These are phyloP conservation scores for Cacatua alba DNA, from an alignment of 2,113 vertebrate species.

Conservation along the genomic window DNA sequence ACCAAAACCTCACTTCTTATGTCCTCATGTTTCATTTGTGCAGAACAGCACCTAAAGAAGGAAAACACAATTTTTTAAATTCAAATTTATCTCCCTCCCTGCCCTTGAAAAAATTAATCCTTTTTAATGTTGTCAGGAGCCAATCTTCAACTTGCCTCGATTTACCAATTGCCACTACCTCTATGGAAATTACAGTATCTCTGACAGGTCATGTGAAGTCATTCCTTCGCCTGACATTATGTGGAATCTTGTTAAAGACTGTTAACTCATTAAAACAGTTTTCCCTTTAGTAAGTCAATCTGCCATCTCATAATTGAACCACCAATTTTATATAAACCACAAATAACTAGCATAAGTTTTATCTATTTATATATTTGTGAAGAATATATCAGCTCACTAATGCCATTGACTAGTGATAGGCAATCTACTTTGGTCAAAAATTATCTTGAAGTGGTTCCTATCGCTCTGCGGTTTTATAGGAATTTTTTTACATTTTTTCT, in stretches of 20 bases:
- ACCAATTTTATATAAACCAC: not conserved
- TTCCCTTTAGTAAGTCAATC: not conserved
- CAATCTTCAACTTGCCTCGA: not conserved
- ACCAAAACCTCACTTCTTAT: too few species aligned
- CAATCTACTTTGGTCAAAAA: not conserved
- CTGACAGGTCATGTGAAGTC: not conserved
- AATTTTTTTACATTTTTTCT: not conserved
- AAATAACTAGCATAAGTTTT: not conserved
- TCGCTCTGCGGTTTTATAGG: accelerated
- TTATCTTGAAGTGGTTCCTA: not conserved
- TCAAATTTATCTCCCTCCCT: not conserved
- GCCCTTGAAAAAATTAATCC: not conserved
- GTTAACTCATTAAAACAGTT: not conserved
- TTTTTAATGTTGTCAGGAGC: not conserved
- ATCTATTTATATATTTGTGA: not conserved
- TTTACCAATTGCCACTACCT: not conserved
- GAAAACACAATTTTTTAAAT: not conserved
- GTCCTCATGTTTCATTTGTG: too few species aligned
- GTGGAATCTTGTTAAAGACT: not conserved
- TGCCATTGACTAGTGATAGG: not conserved
- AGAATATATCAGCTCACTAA: not conserved
- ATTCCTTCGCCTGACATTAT: not conserved
- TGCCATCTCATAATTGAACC: not conserved
- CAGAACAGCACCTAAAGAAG: not conserved
- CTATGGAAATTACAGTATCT: not conserved